Percentiles rank a stretch among this genome's conserved stretches.
phyloP scores from a whole-genome alignment of 2,888 invertebrate genomes.

The Campopleginae sp. region DNA sequence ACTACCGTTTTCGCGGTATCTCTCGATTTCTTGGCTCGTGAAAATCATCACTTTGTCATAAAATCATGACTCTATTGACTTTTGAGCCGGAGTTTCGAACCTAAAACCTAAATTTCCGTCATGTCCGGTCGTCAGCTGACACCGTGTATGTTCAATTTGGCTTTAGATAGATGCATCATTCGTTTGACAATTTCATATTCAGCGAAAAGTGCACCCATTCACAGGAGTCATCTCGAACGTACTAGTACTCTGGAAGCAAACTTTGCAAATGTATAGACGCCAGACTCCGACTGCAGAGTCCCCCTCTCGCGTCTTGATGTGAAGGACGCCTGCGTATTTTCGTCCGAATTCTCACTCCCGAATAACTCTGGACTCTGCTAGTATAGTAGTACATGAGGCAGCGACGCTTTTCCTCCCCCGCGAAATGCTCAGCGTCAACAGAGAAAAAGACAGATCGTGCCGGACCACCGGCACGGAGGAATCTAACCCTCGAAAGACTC shows the following conservation, averaged over 20 bases:
- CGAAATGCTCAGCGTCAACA: slow-evolving; percentile 35
- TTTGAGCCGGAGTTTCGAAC: background rate
- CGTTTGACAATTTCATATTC: slow-evolving; percentile 49
- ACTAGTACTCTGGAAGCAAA: slow-evolving; percentile 67
- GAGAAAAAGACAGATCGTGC: slow-evolving; percentile 9
- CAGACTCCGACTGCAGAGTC: slow-evolving; percentile 4
- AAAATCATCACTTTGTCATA: background rate
- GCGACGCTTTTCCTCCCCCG: slow-evolving; percentile 40
- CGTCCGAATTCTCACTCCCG: slow-evolving; percentile 48
- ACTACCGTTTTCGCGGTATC: background rate
- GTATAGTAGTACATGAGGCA: slow-evolving; percentile 28
- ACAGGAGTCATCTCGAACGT: background rate
- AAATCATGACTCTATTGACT: too few relatives aligned
- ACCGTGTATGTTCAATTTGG: background rate
- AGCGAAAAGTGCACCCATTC: slow-evolving; percentile 69
- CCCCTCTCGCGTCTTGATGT: slow-evolving; percentile 48
- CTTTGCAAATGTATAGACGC: slow-evolving; percentile 66
- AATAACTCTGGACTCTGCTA: slow-evolving; percentile 47
- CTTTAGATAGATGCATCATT: slow-evolving; percentile 1
- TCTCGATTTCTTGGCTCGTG: background rate
- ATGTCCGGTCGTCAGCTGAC: background rate
- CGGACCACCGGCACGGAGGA: slow-evolving; percentile 8
- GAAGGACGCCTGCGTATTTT: slow-evolving; percentile 71
- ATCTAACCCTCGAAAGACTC: slow-evolving; percentile 25
- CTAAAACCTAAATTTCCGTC: too few relatives aligned